These are phyloP conservation scores for Drosophila nebulosa DNA, from an alignment of 1,140 invertebrate species.

Conservation along the genomic window DNA sequence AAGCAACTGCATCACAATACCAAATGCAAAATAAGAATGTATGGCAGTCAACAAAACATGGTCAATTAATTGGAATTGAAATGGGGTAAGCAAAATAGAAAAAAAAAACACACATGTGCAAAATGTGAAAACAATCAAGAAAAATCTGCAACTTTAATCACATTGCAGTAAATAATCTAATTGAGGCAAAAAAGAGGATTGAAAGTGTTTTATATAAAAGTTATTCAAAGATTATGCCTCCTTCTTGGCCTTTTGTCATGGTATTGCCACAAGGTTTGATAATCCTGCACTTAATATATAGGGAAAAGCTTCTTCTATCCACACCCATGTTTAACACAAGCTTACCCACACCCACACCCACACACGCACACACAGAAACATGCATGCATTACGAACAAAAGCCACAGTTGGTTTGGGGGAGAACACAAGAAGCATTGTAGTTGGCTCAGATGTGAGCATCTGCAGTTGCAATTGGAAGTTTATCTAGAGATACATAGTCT, in stretches of 20 bases:
- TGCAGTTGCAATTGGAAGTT: slow-evolving; percentile 11
- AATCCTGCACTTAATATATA: neutral
- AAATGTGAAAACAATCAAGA: too few species aligned
- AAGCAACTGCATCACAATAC: neutral
- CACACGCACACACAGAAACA: neutral
- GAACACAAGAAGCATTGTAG: slow-evolving; percentile 2
- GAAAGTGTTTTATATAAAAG: neutral
- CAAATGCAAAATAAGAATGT: neutral
- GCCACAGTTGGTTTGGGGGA: slow-evolving; percentile 29
- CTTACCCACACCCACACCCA: neutral
- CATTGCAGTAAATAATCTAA: too few species aligned
- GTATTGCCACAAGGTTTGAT: neutral
- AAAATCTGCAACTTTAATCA: too few species aligned
- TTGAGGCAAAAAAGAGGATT: too few species aligned
- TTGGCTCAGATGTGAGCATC: neutral
- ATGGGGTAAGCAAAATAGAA: neutral
- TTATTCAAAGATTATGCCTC: neutral
- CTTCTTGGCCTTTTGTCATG: neutral
- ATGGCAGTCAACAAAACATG: slow-evolving; percentile 1
- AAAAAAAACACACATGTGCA: neutral
- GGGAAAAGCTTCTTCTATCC: neutral
- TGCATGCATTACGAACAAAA: neutral
- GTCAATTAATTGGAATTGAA: slow-evolving; percentile 9
- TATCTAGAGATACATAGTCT: slow-evolving; percentile 1
- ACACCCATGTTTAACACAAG: neutral